A percentile compares a stretch with the other conserved stretches of the same genome.
Evolutionary conservation across 37 sponge, comb jelly and placozoan species (phyloP).

Genomic region (Dysidea cf. avara): DNA sequence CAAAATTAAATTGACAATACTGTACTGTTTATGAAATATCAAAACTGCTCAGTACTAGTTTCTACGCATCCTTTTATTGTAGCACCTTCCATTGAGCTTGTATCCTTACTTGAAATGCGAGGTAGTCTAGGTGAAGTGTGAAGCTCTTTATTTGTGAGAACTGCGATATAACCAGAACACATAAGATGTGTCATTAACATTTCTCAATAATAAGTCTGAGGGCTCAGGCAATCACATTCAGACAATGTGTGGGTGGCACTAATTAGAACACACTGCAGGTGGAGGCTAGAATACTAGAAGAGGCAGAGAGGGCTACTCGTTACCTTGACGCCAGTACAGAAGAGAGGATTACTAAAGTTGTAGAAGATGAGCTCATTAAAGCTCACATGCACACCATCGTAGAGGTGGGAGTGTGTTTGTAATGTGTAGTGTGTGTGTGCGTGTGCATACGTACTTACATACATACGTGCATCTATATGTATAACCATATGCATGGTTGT

Average conservation of each 20-base stretch:
- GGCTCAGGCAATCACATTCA: background rate
- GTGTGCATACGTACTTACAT: too few species aligned
- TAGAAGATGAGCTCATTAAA: slow-evolving; percentile 94
- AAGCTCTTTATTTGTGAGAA: background rate
- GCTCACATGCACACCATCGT: slow-evolving; percentile 94
- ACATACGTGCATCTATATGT: too few species aligned
- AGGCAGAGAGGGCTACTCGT: slow-evolving; percentile 89
- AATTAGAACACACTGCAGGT: slow-evolving; percentile 69
- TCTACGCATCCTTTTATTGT: too few species aligned
- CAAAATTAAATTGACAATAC: too few species aligned
- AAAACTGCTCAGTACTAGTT: too few species aligned
- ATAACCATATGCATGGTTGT: too few species aligned
- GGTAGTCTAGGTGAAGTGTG: background rate
- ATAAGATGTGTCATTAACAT: too few species aligned
- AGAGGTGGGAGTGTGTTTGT: slow-evolving; percentile 47
- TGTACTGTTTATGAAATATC: too few species aligned
- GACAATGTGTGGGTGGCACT: background rate
- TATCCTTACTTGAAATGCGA: too few species aligned
- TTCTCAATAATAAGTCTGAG: too few species aligned
- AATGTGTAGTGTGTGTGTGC: background rate
- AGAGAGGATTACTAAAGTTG: slow-evolving; percentile 79
- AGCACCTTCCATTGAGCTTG: too few species aligned
- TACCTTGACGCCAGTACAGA: slow-evolving; percentile 94
- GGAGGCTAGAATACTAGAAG: slow-evolving; percentile 90
- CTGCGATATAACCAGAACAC: too few species aligned